phyloP scores from a whole-genome alignment of 2,797 vertebrate species.

The Orestias chungarensis region DNA sequence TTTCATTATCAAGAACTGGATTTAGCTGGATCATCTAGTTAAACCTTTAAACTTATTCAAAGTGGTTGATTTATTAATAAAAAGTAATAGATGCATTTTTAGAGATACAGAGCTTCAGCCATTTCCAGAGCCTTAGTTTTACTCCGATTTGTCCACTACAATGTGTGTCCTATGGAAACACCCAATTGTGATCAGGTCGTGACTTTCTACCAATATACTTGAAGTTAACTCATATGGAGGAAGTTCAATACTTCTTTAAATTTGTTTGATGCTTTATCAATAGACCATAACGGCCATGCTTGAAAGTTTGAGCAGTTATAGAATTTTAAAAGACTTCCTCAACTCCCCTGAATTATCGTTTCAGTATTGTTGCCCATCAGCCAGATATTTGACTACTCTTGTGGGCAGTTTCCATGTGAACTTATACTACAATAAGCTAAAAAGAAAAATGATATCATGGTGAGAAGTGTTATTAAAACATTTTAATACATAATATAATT shows the following conservation, averaged over 20 bases:
- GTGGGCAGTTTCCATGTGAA: too few relatives aligned
- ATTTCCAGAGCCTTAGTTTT: background rate
- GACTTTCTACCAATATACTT: background rate
- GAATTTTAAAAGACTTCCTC: background rate
- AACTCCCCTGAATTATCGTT: background rate
- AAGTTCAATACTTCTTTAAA: background rate
- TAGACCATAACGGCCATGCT: background rate
- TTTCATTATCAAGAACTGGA: background rate
- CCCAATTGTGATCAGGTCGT: background rate
- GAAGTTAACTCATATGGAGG: background rate
- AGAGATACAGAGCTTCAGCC: background rate
- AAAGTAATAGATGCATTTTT: background rate
- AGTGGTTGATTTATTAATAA: background rate
- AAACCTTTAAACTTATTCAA: too few relatives aligned
- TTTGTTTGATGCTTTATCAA: background rate
- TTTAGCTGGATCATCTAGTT: too few relatives aligned
- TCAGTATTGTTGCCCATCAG: background rate
- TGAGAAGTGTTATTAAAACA: too few relatives aligned
- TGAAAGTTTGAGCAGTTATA: background rate
- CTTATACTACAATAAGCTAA: too few relatives aligned
- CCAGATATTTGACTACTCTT: background rate
- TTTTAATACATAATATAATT: too few relatives aligned
- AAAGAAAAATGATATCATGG: too few relatives aligned
- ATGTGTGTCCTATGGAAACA: background rate
- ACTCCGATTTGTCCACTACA: background rate